Percentiles rank a stretch among this genome's conserved stretches.
Conservation (phyloP, 2,113 vertebrate species). For the Mungos mungo region DNA sequence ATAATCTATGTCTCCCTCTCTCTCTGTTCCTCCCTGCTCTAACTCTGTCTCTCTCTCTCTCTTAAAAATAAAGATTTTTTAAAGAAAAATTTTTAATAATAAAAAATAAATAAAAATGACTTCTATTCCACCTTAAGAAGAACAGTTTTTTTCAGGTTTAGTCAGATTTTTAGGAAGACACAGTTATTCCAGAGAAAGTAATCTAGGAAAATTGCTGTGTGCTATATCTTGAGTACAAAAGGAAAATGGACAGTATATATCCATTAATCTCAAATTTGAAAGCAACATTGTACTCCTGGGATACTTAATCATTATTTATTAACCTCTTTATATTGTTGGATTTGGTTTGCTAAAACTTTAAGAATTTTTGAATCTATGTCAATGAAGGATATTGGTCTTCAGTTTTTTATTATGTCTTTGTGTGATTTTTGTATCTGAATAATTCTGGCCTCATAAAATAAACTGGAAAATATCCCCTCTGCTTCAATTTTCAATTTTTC, state of each 20-base stretch:
- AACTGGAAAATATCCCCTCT: not conserved
- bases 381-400: not conserved
- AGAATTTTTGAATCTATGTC: not conserved
- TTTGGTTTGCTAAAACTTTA: not conserved
- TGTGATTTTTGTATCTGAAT: not conserved
- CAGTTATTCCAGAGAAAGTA: conserved; percentile 6
- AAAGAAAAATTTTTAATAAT: no score
- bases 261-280: conserved; percentile 17
- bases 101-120: not conserved
- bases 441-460: not conserved
- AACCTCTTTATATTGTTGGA: not conserved
- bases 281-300: not conserved
- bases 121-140: not conserved
- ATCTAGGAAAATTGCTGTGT: not conserved
- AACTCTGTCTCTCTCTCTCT: no score
- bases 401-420: not conserved
- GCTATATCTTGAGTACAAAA: not conserved
- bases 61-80: no score
- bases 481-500: conserved; percentile 1
- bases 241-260: not conserved
- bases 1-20: no score
- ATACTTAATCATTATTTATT: not conserved
- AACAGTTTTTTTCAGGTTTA: not conserved
- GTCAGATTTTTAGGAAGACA: conserved; percentile 4
- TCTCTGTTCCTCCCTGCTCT: no score